Percentiles rank a stretch among this genome's conserved stretches.
These are phyloP conservation scores for Serinus canaria DNA, from an alignment of 2,113 vertebrate species.

Conservation along the genomic window DNA sequence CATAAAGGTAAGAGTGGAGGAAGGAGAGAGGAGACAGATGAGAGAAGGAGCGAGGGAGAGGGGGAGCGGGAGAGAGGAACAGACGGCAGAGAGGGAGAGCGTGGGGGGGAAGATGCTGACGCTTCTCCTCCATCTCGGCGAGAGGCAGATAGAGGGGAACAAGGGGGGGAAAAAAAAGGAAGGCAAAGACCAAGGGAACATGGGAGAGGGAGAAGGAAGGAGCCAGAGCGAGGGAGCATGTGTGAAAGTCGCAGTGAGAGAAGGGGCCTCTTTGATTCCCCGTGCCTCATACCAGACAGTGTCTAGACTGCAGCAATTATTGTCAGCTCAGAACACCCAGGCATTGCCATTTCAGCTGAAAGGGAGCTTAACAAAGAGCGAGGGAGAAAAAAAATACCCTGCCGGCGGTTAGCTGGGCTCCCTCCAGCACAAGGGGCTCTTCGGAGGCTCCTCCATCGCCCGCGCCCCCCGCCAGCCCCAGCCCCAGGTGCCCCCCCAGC, in stretches of 20 bases:
- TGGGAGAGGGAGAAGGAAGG: slow-evolving; percentile 74
- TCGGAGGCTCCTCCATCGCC: neutral
- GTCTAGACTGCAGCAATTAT: slow-evolving; percentile 96
- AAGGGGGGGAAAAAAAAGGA: neutral
- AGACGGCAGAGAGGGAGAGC: slow-evolving; percentile 57
- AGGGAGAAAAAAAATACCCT: slow-evolving; percentile 52
- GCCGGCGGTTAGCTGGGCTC: slow-evolving; percentile 62
- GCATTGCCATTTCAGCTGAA: slow-evolving; percentile 85
- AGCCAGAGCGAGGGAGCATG: slow-evolving; percentile 66
- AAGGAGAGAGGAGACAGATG: slow-evolving; percentile 55
- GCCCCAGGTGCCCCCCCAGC: neutral
- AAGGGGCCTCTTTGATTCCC: slow-evolving; percentile 73
- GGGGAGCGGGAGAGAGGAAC: slow-evolving; percentile 36
- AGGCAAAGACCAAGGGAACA: slow-evolving; percentile 63
- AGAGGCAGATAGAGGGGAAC: slow-evolving; percentile 23
- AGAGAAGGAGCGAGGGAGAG: slow-evolving; percentile 27
- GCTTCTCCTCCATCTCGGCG: slow-evolving; percentile 33
- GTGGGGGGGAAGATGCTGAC: slow-evolving; percentile 46
- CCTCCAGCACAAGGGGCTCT: slow-evolving; percentile 52
- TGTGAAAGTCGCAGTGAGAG: slow-evolving; percentile 69
- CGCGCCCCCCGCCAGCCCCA: neutral
- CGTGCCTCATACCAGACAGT: slow-evolving; percentile 86
- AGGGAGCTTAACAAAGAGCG: slow-evolving; percentile 82
- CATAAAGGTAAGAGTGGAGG: slow-evolving; percentile 49
- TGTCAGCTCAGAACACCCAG: slow-evolving; percentile 89